phyloP scores from a whole-genome alignment of 2,113 vertebrate species.

The human region GRCh38 chr4:794001-794500 shows the following conservation, averaged over 20 bases:
- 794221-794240: rapidly evolving
- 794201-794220: neutral
- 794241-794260: rapidly evolving
- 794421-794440: neutral
- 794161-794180: neutral
- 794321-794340: neutral
- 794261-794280: neutral
- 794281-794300: neutral
- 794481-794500: neutral
- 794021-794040: rapidly evolving
- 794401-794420: neutral
- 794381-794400: neutral
- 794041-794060: rapidly evolving
- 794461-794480: neutral
- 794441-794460: neutral
- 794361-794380: neutral
- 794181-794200: neutral
- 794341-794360: neutral
- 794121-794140: rapidly evolving
- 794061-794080: neutral
- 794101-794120: neutral
- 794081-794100: neutral
- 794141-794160: neutral
- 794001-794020: rapidly evolving
- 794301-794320: rapidly evolving